These are phyloP conservation scores for Heliconius charithonia DNA, from an alignment of 2,888 invertebrate genomes.

Conservation along the genomic window DNA sequence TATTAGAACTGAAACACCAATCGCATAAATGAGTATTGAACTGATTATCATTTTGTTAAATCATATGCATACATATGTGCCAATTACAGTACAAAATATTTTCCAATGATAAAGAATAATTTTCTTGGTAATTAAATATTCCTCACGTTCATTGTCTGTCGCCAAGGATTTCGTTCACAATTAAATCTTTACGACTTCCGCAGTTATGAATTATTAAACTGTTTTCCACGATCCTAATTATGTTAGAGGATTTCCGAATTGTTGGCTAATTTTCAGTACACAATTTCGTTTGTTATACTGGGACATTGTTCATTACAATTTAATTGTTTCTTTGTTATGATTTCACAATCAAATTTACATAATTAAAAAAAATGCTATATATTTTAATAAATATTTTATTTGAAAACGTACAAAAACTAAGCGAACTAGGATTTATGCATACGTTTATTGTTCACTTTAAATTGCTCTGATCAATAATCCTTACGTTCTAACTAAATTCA, in stretches of 20 bases:
- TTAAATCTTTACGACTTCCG: conserved; percentile 27
- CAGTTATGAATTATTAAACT: conserved; percentile 23
- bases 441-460: no score
- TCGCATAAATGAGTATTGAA: not conserved
- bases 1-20: no score
- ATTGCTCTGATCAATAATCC: no score
- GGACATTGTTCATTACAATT: not conserved
- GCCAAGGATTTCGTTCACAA: conserved; percentile 18
- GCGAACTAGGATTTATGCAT: no score
- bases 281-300: not conserved
- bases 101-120: not conserved
- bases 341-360: not conserved
- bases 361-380: no score
- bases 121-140: not conserved
- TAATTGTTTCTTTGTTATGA: not conserved
- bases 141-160: conserved; percentile 11
- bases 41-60: not conserved
- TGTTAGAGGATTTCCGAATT: conserved; percentile 22
- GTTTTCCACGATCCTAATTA: conserved; percentile 16
- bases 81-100: not conserved
- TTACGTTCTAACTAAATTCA: no score
- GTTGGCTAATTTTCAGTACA: not conserved
- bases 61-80: no score
- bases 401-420: no score
- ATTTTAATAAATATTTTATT: no score